Conservation (phyloP, 2,113 vertebrate genomes). For the Emydura subglobosa region DNA sequence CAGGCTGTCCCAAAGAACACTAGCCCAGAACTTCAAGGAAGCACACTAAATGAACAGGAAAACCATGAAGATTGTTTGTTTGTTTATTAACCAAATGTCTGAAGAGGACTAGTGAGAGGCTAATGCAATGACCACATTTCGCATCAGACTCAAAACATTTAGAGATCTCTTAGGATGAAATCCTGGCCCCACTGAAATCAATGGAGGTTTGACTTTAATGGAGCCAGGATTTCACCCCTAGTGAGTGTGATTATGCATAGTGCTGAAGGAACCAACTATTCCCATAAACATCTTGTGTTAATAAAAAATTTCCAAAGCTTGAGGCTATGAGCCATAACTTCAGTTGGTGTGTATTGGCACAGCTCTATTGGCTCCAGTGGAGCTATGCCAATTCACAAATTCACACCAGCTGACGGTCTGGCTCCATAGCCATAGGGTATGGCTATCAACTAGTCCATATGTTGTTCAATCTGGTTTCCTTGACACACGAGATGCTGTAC, state of each 20-base stretch:
- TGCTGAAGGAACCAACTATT: not conserved
- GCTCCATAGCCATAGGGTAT: not conserved
- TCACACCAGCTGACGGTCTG: not conserved
- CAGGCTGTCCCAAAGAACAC: not conserved
- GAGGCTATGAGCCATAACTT: not conserved
- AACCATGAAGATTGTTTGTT: not conserved
- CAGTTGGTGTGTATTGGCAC: not conserved
- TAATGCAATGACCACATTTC: not conserved
- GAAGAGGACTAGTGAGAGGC: not conserved
- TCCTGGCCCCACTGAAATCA: fast-evolving
- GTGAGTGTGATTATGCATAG: fast-evolving
- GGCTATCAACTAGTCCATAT: fast-evolving
- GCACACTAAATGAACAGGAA: not conserved
- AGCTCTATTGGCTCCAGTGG: fast-evolving
- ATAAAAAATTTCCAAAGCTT: not conserved
- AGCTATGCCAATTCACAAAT: not conserved
- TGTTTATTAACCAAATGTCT: not conserved
- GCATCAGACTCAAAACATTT: not conserved
- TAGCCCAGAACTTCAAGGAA: not conserved
- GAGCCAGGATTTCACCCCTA: not conserved
- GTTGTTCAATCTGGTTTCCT: not conserved
- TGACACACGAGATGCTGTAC: not conserved
- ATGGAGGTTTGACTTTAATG: fast-evolving
- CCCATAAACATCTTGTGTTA: not conserved
- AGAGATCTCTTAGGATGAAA: not conserved